Evolutionary conservation across 2,888 invertebrate genomes (phyloP), one percentile per base, ranked within the genome.

Genomic region (Hypselothyrea guttata): DNA sequence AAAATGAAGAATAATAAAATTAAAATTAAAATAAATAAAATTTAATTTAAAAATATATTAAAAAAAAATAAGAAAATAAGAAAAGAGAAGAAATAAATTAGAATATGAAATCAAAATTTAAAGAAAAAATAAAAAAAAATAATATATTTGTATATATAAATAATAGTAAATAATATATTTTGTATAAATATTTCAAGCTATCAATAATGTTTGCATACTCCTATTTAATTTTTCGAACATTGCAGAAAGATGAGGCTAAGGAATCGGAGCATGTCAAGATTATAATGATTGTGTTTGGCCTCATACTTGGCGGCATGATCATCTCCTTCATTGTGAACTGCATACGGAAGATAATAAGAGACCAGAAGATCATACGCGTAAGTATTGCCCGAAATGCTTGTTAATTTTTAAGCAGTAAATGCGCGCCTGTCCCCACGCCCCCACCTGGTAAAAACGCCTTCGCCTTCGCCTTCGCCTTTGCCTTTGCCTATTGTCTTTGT

Each of bases 311-410:
- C 35, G 96, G 96, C 22, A 96, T 97, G 95, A 95, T 95, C 86
- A 93, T 95, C 87, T 95, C 96, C 35, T 96, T 97, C 90, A 92
- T 97, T 67, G 95, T 95, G 91, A 97, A 96, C 87, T 97, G 97
- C 90, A 92, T 95, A 71, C 92, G 94, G 75, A 97, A 97, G 88
- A 92, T 97, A 33, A 93, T 96, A 83, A 93, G 95, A 88, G 97
- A 97, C 91, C 96, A 96, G 86, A 93, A 94, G 84, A 94, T 95
- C 81, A 96, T 96, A 84, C 94, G 95, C 93, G 96, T 96, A 90
- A 91, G 92, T 90, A 63, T 30, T 31, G 28, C 33, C 31, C 58
- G 28, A 47, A 45, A 40, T 53, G 68, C 54, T 62, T 60, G 51
- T 54, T 62, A 49, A 38, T 61, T 34, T 46, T 56, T 56, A 65